Conservation (phyloP, 2,888 invertebrate species). For the Cremastinae sp. region DNA sequence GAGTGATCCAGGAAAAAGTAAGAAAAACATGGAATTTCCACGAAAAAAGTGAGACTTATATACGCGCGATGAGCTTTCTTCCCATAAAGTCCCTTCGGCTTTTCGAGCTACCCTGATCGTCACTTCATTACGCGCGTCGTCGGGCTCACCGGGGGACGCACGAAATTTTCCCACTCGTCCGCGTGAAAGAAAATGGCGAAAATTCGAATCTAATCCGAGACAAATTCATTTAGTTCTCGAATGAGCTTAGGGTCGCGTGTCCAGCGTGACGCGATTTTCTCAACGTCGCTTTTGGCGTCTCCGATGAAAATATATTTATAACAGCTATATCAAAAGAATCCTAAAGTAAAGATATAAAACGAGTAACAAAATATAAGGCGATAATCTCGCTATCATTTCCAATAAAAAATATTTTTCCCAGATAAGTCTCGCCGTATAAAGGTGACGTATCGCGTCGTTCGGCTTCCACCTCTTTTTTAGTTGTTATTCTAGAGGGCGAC, state of each 20-base stretch:
- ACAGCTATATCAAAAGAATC: neutral
- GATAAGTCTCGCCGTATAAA: constrained; percentile 5
- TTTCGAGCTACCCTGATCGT: constrained; percentile 71
- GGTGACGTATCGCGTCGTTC: constrained; percentile 9
- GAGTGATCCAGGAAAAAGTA: constrained; percentile 31
- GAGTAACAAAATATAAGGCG: neutral
- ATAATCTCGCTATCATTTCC: neutral
- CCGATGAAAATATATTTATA: constrained; percentile 10
- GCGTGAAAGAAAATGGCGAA: constrained; percentile 29
- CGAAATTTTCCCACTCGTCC: constrained; percentile 42
- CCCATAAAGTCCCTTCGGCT: constrained; percentile 63
- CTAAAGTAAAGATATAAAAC: neutral
- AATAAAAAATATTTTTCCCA: neutral
- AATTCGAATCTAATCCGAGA: constrained; percentile 10
- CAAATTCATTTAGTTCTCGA: constrained; percentile 3
- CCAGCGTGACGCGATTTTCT: neutral
- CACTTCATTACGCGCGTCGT: constrained; percentile 73
- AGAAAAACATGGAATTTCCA: constrained; percentile 9
- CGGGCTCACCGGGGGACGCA: constrained; percentile 52
- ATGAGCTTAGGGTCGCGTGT: neutral
- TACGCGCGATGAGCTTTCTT: constrained; percentile 28
- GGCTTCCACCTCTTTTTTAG: constrained; percentile 25
- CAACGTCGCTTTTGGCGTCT: neutral
- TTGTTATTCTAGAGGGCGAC: constrained; percentile 36
- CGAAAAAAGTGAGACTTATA: neutral